A percentile compares a stretch with the other conserved stretches of the same genome.
These are phyloP conservation scores for Smittia aterrima DNA, from an alignment of 2,888 invertebrate species.

Conservation along the genomic window DNA sequence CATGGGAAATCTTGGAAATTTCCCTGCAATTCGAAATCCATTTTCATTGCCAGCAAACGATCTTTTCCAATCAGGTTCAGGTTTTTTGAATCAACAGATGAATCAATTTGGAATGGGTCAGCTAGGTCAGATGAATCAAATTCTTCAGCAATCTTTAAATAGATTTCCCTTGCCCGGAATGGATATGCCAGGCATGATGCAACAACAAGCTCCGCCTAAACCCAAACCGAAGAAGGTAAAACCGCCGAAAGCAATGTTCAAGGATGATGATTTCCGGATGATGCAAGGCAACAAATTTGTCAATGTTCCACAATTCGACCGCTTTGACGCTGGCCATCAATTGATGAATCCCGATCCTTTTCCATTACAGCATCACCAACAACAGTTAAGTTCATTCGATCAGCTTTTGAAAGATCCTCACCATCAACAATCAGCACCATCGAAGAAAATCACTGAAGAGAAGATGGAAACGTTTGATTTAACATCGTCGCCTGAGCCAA, in stretches of 20 bases:
- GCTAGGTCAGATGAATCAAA: conserved; percentile 1
- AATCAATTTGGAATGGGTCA: neutral
- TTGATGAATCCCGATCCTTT: conserved; percentile 25
- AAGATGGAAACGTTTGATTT: conserved; percentile 37
- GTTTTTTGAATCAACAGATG: conserved; percentile 45
- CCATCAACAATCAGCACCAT: neutral
- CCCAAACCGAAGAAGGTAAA: conserved; percentile 35
- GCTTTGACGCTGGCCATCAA: conserved; percentile 24
- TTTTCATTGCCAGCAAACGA: conserved; percentile 47
- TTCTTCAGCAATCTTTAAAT: neutral
- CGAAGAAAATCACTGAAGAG: neutral
- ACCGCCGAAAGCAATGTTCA: conserved; percentile 4
- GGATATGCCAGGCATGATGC: conserved; percentile 16
- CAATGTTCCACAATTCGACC: conserved; percentile 31
- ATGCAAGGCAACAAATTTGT: conserved; percentile 30
- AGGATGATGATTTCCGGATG: conserved; percentile 14
- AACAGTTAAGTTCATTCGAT: conserved; percentile 35
- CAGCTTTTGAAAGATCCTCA: conserved; percentile 33
- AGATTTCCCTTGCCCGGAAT: conserved; percentile 4
- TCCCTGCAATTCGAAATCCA: neutral
- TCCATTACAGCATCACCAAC: conserved; percentile 30
- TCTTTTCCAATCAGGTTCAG: conserved; percentile 56
- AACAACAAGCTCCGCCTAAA: neutral
- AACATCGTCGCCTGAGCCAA: conserved; percentile 40
- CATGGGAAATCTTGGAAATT: conserved; percentile 19